Evolutionary conservation across 2,888 invertebrate genomes (phyloP), one percentile per base, ranked within the genome.

Genomic region (Dascillus cervinus): DNA sequence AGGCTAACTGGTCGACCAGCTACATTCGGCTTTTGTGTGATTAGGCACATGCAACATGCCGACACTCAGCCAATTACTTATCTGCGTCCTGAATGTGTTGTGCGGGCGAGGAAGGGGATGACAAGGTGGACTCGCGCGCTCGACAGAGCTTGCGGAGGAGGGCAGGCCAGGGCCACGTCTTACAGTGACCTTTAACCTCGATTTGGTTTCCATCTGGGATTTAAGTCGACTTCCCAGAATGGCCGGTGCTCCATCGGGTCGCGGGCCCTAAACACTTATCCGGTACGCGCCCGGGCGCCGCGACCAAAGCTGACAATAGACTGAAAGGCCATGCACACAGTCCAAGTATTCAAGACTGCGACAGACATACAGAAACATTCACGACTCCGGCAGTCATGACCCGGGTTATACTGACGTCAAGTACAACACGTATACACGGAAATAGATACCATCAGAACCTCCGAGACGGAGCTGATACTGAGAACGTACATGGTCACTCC

Each of bases 401-500:
- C 42, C 44, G 43, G 41, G 34, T 44, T 42, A 32, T 26, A 13
- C 26, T 28, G n/a, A n/a, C 34, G 35, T 4, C 37, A 31, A 37
- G 30, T 41, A 48, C 48, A 49, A 49, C 45, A 48, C 45, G 48
- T 47, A 47, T 39, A 37, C 32, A 36, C 33, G 38, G 17, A 35
- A 41, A 44, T 52, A 53, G 44, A 57, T 85, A 91, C 91, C 91
- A 92, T 92, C 77, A 89, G 81, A 71, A 91, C 92, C 82, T 94
- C 94, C 73, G 91, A 91, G 74, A 94, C 88, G 72, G 91, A 90
- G 78, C 90, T 89, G 80, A 94, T 94, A 77, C 89, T 89, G 73
- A 91, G 86, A 73, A 94, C 91, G 79, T 90, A 90, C 85, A 94
- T 90, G 73, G 92, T 91, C 74, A 92, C 90, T 70, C 90, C 90